A percentile compares a stretch with the other conserved stretches of the same genome.
Evolutionary conservation across 2,113 vertebrate species (phyloP).

Genomic region (Xyrauchen texanus): DNA sequence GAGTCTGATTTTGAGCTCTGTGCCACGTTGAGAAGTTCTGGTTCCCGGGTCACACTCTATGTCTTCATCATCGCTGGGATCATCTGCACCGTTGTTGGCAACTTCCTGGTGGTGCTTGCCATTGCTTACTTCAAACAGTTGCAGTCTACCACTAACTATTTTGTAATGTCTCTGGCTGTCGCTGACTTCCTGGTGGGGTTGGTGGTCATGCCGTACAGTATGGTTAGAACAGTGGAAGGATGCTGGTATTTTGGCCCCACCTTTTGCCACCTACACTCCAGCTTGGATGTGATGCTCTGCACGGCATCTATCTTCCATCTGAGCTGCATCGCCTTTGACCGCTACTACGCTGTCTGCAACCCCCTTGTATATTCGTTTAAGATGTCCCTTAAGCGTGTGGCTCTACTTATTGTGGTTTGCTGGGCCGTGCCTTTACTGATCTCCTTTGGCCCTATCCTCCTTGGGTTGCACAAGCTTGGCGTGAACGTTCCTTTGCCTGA

Average conservation of each 20-base stretch:
- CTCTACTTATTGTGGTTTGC: slow-evolving; percentile 70
- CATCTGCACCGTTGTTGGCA: slow-evolving; percentile 75
- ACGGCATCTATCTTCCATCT: slow-evolving; percentile 81
- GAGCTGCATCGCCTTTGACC: slow-evolving; percentile 80
- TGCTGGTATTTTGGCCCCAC: slow-evolving; percentile 76
- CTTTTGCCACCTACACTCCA: slow-evolving; percentile 77
- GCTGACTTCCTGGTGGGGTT: slow-evolving; percentile 80
- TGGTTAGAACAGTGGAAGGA: slow-evolving; percentile 77
- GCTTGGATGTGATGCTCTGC: slow-evolving; percentile 81
- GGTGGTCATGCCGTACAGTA: slow-evolving; percentile 80
- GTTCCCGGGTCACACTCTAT: slow-evolving; percentile 66
- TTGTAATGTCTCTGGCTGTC: slow-evolving; percentile 77
- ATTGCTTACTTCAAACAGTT: slow-evolving; percentile 78
- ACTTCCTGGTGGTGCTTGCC: slow-evolving; percentile 76
- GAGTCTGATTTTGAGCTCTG: slow-evolving; percentile 59
- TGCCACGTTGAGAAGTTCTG: slow-evolving; percentile 54
- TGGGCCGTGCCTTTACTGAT: slow-evolving; percentile 76
- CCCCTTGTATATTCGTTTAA: slow-evolving; percentile 74
- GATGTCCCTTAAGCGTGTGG: slow-evolving; percentile 70
- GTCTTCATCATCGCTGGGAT: slow-evolving; percentile 67
- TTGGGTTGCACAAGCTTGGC: slow-evolving; percentile 69
- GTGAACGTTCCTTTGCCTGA: slow-evolving; percentile 64
- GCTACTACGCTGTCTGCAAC: slow-evolving; percentile 80
- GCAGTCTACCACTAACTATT: slow-evolving; percentile 77
- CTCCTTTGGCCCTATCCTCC: slow-evolving; percentile 77